Base-by-base conservation (phyloP, 2,113 vertebrate genomes). In the Heptranchias perlo region DNA sequence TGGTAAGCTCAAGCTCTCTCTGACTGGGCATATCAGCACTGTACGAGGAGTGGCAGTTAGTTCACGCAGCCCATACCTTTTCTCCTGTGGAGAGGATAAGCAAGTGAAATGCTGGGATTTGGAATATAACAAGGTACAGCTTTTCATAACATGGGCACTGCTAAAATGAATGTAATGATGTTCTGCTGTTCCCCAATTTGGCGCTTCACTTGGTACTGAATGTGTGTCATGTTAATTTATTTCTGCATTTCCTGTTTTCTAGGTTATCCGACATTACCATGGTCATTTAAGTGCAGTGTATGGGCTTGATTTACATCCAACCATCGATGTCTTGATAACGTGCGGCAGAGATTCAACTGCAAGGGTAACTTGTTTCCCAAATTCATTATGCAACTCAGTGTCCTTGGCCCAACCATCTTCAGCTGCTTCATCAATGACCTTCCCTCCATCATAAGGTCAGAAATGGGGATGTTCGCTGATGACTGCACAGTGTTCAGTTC, bases 81-180 rank as follows among this genome's bases (percentile, higher is more conserved):
- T 99, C 97, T 99, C 99, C 95, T 99, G 99, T 96, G 99, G 99
- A 87, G 99, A 99, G 97, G 99, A 99, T 97, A 99, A 99, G 96
- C 99, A 99, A 96, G 99, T 99, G 96, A 99, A 99, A 96, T 99
- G 99, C 97, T 99, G 99, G 99, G 99, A 99, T 97, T 98, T 99
- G 93, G 99, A 99, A 96, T 99, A 99, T 96, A 99, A 99, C 97
- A 99, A 99, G 98, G 99, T 99, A 96, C 21, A 61, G 64, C 25
- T 89, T 2, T 39, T 65, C 0, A 67, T 58, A 23, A 91, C 21
- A 23, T 96, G 94, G 49, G 8, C 67, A 35, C 49, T 35, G 25
- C 16, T 76, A 47, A 76, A 96, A 58, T 96, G 21, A n/a, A 14
- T 49, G 13, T 10, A 49, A 4, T n/a, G 16, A 4, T n/a, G 16